Base-by-base conservation (phyloP, 2,888 invertebrate genomes). In the Agriopis marginaria region DNA sequence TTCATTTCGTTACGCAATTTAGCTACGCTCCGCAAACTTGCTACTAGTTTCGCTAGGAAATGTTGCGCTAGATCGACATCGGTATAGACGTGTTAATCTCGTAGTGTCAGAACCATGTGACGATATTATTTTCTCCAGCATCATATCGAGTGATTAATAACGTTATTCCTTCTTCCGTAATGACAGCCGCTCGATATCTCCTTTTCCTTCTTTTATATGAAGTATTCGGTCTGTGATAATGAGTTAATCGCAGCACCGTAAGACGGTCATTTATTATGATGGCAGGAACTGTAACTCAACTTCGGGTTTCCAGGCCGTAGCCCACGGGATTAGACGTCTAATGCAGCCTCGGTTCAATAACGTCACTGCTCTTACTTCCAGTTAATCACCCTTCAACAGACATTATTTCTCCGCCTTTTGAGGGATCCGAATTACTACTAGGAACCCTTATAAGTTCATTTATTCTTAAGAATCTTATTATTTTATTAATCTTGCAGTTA, bases 61-160 rank as follows among this genome's bases (percentile, higher is more conserved):
- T 75, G 75, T 77, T 76, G 76, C 74, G 77, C 77, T 80, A 79
- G 82, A 83, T 80, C 81, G 82, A 77, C 77, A 85, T 82, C 78
- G 82, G 83, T 80, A 85, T 82, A 84, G 89, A 88, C 87, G 93
- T 91, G 91, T 92, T 93, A 93, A 92, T 93, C 91, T 89, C 88
- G 85, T 86, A 83, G 86, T 90, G 93, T 92, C 93, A 85, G 80
- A 86, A 90, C 82, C 93, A 93, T 89, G 89, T 92, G 93, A 92
- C 91, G 92, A 88, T 91, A 91, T 90, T 92, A 92, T 92, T 93
- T 91, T 91, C 88, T 89, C 80, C 86, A 78, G 87, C 86, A 89
- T 90, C 89, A 88, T 89, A 90, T 91, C 84, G 80, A 85, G 86
- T 91, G 92, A 93, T 93, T 93, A 93, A 93, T 93, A 93, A 90